Conservation (phyloP, 2,113 vertebrate species). For the Nesoenas mayeri region DNA sequence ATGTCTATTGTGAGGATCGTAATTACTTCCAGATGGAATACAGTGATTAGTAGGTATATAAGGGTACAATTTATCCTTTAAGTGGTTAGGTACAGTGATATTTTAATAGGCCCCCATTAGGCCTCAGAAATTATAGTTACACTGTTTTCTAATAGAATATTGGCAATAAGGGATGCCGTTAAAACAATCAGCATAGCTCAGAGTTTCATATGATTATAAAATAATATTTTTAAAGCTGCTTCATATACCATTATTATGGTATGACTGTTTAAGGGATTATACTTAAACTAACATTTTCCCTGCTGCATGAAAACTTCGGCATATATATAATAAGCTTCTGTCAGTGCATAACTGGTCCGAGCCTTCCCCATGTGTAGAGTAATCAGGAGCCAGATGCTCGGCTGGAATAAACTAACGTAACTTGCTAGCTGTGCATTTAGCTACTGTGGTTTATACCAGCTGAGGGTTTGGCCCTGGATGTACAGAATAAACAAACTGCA, state of each 20-base stretch:
- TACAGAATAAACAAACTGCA: constrained; percentile 38
- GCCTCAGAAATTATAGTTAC: constrained; percentile 35
- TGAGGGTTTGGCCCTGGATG: constrained; percentile 6
- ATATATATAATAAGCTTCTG: constrained; percentile 7
- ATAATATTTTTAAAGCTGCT: constrained; percentile 60
- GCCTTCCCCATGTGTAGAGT: constrained; percentile 2
- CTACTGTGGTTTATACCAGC: constrained; percentile 14
- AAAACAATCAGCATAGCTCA: constrained; percentile 41
- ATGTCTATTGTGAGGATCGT: constrained; percentile 12
- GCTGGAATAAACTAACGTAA: background rate
- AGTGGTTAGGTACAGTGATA: constrained; percentile 10
- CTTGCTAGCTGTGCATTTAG: background rate
- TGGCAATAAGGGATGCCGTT: constrained; percentile 44
- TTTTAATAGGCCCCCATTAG: constrained; percentile 3
- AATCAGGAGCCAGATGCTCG: background rate
- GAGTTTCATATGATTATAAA: constrained; percentile 49
- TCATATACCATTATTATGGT: constrained; percentile 52
- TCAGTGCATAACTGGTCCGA: background rate
- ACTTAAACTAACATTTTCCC: constrained; percentile 64
- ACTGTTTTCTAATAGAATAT: constrained; percentile 43
- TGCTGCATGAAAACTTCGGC: constrained; percentile 28
- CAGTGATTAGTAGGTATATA: constrained; percentile 22
- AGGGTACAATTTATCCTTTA: constrained; percentile 47
- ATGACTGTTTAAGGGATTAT: constrained; percentile 60
- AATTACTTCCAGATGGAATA: constrained; percentile 44